Percentiles rank a stretch among this genome's conserved stretches.
These are phyloP conservation scores for Colossoma macropomum DNA, from an alignment of 2,113 vertebrate species.

Conservation along the genomic window DNA sequence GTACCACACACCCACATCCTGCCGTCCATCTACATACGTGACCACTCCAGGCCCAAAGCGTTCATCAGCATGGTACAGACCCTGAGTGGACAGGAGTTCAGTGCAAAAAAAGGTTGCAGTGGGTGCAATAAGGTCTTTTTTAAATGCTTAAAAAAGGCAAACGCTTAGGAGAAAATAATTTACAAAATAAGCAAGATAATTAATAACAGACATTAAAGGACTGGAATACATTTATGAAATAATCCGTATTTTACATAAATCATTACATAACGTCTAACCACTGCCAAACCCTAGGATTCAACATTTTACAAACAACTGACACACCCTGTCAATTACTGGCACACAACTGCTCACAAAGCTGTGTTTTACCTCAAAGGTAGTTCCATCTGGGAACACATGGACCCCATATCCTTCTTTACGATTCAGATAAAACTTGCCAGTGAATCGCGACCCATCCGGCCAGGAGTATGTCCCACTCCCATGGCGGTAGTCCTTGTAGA, in stretches of 20 bases:
- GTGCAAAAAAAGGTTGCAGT: no score
- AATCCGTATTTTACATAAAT: no score
- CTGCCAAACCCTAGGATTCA: background rate
- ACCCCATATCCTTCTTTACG: constrained; percentile 85
- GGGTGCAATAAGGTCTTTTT: no score
- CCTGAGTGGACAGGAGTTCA: constrained; percentile 69
- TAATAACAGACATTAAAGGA: no score
- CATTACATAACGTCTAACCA: no score
- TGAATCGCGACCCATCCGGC: constrained; percentile 82
- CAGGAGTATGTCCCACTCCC: constrained; percentile 80
- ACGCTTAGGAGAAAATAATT: no score
- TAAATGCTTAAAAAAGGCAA: no score
- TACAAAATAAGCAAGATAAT: no score
- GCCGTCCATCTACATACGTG: constrained; percentile 73
- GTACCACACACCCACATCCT: constrained; percentile 87
- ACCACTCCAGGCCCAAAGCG: constrained; percentile 85
- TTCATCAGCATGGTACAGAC: constrained; percentile 81
- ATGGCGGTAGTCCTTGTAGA: constrained; percentile 84
- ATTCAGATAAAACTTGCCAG: constrained; percentile 85
- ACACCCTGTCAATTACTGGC: no score
- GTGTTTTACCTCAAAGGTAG: constrained; percentile 79
- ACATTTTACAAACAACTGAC: background rate
- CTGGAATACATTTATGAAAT: no score
- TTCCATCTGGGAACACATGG: constrained; percentile 72
- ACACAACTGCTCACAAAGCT: background rate